Conservation (phyloP, 1,140 invertebrate species). For the Homarus americanus region DNA sequence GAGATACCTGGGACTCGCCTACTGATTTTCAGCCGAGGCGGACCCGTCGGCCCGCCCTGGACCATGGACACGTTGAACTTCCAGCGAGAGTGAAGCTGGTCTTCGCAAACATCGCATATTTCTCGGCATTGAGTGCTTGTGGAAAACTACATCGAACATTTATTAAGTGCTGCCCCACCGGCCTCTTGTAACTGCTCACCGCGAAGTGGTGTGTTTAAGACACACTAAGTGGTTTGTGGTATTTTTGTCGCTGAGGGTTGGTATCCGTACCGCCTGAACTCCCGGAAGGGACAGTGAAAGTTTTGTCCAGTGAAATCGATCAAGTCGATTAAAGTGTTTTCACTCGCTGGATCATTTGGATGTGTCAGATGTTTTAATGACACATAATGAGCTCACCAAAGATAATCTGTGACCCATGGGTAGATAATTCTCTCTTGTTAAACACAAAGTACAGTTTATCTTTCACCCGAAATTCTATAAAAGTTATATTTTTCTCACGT, state of each 20-base stretch:
- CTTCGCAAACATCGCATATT: background rate
- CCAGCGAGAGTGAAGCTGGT: conserved; percentile 10
- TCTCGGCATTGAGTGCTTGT: background rate
- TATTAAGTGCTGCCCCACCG: background rate
- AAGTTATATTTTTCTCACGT: background rate
- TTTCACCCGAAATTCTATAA: background rate
- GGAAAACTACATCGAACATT: conserved; percentile 39
- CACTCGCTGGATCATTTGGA: background rate
- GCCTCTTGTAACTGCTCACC: background rate
- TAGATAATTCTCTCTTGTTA: background rate
- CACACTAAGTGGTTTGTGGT: background rate
- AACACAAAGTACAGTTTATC: background rate
- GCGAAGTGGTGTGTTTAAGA: background rate
- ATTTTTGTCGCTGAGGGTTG: background rate
- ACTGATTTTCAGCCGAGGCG: conserved; percentile 70
- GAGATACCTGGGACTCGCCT: conserved; percentile 61
- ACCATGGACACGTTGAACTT: conserved; percentile 54
- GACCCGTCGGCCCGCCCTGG: conserved; percentile 59
- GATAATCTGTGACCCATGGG: conserved; percentile 19
- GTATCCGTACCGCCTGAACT: background rate
- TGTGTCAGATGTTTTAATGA: background rate
- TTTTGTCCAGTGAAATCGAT: conserved; percentile 3
- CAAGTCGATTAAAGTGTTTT: background rate
- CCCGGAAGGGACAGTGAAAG: background rate
- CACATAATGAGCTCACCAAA: conserved; percentile 6